Percentiles rank a stretch among this genome's conserved stretches.
Evolutionary conservation across 2,797 vertebrate species (phyloP).

Genomic region (Enteromius radiatus): DNA sequence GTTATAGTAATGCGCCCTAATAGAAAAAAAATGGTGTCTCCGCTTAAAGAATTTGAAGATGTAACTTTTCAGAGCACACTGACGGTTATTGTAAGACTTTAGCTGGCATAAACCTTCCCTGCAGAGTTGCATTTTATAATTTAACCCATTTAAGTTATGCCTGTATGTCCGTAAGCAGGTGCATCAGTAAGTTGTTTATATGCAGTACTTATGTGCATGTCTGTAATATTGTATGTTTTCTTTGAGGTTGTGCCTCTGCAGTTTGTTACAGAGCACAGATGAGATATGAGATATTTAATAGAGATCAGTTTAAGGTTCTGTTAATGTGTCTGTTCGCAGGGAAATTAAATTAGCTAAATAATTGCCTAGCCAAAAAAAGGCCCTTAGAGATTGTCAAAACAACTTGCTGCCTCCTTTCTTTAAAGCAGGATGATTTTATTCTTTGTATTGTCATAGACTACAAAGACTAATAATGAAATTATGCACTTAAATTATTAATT

Average conservation of each 20-base stretch:
- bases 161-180: not conserved
- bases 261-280: constrained; percentile 38
- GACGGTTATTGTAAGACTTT: not conserved
- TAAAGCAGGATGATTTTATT: constrained; percentile 42
- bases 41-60: not conserved
- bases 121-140: not conserved
- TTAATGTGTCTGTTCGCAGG: constrained; percentile 38
- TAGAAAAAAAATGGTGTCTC: not conserved
- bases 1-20: not conserved
- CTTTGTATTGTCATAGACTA: constrained; percentile 34
- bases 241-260: constrained; percentile 28
- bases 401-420: constrained; percentile 21
- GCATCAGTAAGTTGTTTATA: not conserved
- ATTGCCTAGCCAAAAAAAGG: constrained; percentile 46
- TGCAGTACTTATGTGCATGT: not conserved
- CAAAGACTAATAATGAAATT: constrained; percentile 50
- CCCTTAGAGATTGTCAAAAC: constrained; percentile 40
- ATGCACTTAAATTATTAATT: constrained; percentile 52
- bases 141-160: not conserved
- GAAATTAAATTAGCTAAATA: constrained; percentile 55
- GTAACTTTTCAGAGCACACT: not conserved
- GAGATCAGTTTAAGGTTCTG: constrained; percentile 49
- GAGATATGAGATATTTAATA: constrained; percentile 47
- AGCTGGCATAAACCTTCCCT: not conserved
- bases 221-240: constrained; percentile 36